These are phyloP conservation scores for Heterodera carotae DNA, from an alignment of 1,140 invertebrate species.

Conservation along the genomic window DNA sequence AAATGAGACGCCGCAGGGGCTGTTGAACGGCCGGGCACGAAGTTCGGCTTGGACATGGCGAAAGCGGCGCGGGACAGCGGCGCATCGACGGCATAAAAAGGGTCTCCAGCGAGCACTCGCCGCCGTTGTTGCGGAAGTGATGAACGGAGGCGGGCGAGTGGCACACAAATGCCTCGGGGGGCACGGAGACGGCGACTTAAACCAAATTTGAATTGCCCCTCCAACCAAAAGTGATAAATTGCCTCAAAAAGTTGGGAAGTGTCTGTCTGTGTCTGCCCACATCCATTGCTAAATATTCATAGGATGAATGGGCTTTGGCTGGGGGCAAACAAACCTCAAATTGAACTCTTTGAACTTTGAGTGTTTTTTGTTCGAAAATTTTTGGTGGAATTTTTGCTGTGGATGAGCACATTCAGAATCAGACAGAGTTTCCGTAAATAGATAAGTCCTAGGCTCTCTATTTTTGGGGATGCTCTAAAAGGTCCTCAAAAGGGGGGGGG, in stretches of 20 bases:
- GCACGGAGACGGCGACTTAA: conserved; percentile 4
- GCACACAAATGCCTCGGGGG: background rate
- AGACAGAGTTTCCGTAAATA: too few relatives aligned
- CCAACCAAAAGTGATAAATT: too few relatives aligned
- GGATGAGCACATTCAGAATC: too few relatives aligned
- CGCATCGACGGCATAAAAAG: background rate
- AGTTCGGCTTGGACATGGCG: background rate
- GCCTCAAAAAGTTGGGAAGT: background rate
- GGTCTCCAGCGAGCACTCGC: background rate
- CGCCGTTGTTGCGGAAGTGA: background rate
- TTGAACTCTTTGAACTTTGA: background rate
- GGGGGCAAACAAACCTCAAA: too few relatives aligned
- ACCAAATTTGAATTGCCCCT: too few relatives aligned
- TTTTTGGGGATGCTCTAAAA: too few relatives aligned
- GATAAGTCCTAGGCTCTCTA: too few relatives aligned
- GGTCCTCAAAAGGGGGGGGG: too few relatives aligned
- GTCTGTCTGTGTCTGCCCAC: background rate
- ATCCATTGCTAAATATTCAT: too few relatives aligned
- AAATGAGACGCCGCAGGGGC: background rate
- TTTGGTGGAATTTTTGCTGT: too few relatives aligned
- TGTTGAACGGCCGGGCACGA: conserved; percentile 1
- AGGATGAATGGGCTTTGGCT: too few relatives aligned
- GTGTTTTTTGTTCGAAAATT: too few relatives aligned
- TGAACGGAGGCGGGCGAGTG: background rate
- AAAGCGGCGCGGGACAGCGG: background rate